These are phyloP conservation scores for Brachymystax lenok DNA, from an alignment of 2,797 vertebrate genomes.

Conservation along the genomic window DNA sequence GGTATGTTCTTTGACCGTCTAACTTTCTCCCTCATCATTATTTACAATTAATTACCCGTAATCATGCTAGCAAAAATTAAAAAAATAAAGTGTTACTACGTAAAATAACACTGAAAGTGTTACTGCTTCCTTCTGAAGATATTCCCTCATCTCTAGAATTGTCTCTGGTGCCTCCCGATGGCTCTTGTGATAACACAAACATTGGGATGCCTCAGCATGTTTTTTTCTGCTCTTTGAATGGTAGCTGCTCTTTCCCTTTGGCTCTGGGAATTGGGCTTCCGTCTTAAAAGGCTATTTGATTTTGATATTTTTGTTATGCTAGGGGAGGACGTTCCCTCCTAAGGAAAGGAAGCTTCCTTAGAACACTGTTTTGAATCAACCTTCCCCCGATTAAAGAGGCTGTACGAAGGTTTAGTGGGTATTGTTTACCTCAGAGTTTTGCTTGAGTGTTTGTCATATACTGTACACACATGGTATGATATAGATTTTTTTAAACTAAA, in stretches of 20 bases:
- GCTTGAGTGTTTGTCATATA: background rate
- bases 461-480: background rate
- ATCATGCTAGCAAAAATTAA: too few species aligned
- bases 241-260: constrained; percentile 4
- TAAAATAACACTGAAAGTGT: too few species aligned
- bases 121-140: too few species aligned
- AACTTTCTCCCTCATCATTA: too few species aligned
- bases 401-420: too few species aligned
- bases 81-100: too few species aligned
- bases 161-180: constrained; percentile 34
- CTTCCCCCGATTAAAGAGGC: too few species aligned
- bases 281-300: constrained; percentile 32
- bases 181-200: constrained; percentile 31
- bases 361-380: constrained; percentile 11
- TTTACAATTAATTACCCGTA: too few species aligned
- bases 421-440: too few species aligned
- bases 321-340: constrained; percentile 26
- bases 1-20: too few species aligned
- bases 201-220: constrained; percentile 4
- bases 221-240: constrained; percentile 9
- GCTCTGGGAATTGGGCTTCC: constrained; percentile 26
- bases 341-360: constrained; percentile 7
- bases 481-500: too few species aligned
- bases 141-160: constrained; percentile 24
- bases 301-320: constrained; percentile 30